phyloP scores from a whole-genome alignment of 2,797 vertebrate species.

The Chromobotia macracanthus region DNA sequence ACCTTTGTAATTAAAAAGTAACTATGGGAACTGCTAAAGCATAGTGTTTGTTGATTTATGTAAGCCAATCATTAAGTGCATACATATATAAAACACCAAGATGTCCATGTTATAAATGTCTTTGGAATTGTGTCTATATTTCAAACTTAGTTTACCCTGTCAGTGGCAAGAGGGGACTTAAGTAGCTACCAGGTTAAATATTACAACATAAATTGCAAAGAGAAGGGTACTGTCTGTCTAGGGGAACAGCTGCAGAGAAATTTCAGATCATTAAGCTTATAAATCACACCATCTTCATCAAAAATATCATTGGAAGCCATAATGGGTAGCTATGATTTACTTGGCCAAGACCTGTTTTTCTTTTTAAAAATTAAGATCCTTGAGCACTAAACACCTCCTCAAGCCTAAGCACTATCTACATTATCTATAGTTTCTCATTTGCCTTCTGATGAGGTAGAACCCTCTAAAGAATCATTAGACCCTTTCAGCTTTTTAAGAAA shows the following conservation, averaged over 20 bases:
- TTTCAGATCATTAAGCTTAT: slow-evolving; percentile 50
- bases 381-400: no score
- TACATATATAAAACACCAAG: slow-evolving; percentile 35
- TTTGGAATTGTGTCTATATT: slow-evolving; percentile 52
- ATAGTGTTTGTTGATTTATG: slow-evolving; percentile 41
- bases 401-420: background rate
- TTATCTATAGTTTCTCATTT: background rate
- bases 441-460: no score
- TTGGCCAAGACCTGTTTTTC: background rate
- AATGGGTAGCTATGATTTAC: slow-evolving; percentile 57
- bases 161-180: slow-evolving; percentile 42
- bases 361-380: no score
- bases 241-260: slow-evolving; percentile 22
- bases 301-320: slow-evolving; percentile 49
- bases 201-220: slow-evolving; percentile 51
- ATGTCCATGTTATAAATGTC: slow-evolving; percentile 17
- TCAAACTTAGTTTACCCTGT: slow-evolving; percentile 58
- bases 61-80: slow-evolving; percentile 43
- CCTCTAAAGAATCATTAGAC: no score
- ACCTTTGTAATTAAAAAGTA: slow-evolving; percentile 30
- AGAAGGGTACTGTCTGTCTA: slow-evolving; percentile 18
- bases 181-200: slow-evolving; percentile 61
- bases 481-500: no score
- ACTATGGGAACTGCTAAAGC: slow-evolving; percentile 7
- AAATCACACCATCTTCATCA: slow-evolving; percentile 16